phyloP scores from a whole-genome alignment of 2,113 vertebrate species.

The Ctenodactylus gundi region DNA sequence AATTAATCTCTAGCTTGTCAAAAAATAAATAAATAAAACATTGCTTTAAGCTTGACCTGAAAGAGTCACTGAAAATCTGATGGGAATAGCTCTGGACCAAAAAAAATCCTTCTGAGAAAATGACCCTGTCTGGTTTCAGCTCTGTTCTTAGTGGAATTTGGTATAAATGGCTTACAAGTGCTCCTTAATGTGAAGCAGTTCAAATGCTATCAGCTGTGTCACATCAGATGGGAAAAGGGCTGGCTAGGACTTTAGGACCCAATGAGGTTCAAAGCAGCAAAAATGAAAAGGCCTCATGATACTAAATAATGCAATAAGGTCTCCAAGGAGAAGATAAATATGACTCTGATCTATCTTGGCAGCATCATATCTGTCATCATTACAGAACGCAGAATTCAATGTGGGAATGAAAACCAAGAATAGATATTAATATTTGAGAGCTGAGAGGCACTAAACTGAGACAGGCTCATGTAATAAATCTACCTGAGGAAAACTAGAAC shows the following conservation, averaged over 20 bases:
- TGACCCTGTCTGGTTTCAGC: slow-evolving; percentile 62
- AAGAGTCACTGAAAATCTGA: slow-evolving; percentile 53
- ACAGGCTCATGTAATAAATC: slow-evolving; percentile 33
- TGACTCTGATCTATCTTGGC: slow-evolving; percentile 38
- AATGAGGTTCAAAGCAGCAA: slow-evolving; percentile 19
- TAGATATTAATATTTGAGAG: slow-evolving; percentile 42
- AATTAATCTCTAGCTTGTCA: slow-evolving; percentile 66
- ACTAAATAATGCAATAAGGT: slow-evolving; percentile 51
- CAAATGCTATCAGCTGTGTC: slow-evolving; percentile 60
- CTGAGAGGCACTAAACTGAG: slow-evolving; percentile 38
- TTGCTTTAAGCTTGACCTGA: slow-evolving; percentile 60
- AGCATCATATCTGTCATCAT: slow-evolving; percentile 49
- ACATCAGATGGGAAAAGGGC: slow-evolving; percentile 51
- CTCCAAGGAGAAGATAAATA: slow-evolving; percentile 48
- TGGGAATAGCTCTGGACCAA: slow-evolving; percentile 61
- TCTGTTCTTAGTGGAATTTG: slow-evolving; percentile 69
- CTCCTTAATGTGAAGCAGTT: slow-evolving; percentile 56
- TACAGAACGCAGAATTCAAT: slow-evolving; percentile 33
- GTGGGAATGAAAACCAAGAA: slow-evolving; percentile 52
- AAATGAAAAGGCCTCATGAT: slow-evolving; percentile 33
- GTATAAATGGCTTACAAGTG: slow-evolving; percentile 62
- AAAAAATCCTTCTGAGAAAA: slow-evolving; percentile 72
- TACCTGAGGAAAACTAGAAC: slow-evolving; percentile 48
- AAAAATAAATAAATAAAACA: slow-evolving; percentile 34
- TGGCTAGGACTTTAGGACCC: neutral